These are phyloP conservation scores for Perca fluviatilis DNA, from an alignment of 2,113 vertebrate genomes.

Conservation along the genomic window DNA sequence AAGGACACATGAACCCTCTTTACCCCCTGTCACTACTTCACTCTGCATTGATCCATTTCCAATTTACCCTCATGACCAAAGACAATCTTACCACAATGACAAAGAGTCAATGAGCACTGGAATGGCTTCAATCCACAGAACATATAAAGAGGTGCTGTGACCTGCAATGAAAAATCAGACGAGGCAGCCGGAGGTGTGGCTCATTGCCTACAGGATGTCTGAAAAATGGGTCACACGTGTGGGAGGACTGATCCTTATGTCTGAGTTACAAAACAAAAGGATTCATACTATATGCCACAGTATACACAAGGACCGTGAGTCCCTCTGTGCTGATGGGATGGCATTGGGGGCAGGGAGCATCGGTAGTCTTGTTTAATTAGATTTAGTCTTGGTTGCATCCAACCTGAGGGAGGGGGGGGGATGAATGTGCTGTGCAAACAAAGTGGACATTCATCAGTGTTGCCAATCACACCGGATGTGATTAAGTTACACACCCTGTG, in stretches of 20 bases:
- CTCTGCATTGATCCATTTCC: conserved; percentile 60
- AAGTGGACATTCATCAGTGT: conserved; percentile 82
- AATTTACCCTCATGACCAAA: conserved; percentile 54
- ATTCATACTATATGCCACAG: conserved; percentile 36
- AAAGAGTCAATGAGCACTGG: conserved; percentile 49
- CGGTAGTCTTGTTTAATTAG: conserved; percentile 71
- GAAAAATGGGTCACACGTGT: conserved; percentile 74
- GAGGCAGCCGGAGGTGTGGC: conserved; percentile 68
- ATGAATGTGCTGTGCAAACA: conserved; percentile 70
- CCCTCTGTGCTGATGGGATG: conserved; percentile 33
- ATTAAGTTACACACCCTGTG: conserved; percentile 75
- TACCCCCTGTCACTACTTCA: conserved; percentile 35
- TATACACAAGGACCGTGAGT: conserved; percentile 17
- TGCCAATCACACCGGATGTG: conserved; percentile 77
- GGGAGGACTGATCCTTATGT: conserved; percentile 60
- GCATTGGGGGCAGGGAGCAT: conserved; percentile 56
- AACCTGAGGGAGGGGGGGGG: conserved; percentile 33
- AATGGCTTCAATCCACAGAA: conserved; percentile 36
- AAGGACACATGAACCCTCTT: conserved; percentile 39
- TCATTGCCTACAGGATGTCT: conserved; percentile 74
- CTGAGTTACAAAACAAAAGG: conserved; percentile 64
- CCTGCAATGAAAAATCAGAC: conserved; percentile 66
- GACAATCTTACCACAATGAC: conserved; percentile 52
- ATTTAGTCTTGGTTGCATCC: conserved; percentile 69
- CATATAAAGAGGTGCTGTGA: conserved; percentile 53